phyloP scores from a whole-genome alignment of 64 coral and sea anemone species.

The Actinia equina region DNA sequence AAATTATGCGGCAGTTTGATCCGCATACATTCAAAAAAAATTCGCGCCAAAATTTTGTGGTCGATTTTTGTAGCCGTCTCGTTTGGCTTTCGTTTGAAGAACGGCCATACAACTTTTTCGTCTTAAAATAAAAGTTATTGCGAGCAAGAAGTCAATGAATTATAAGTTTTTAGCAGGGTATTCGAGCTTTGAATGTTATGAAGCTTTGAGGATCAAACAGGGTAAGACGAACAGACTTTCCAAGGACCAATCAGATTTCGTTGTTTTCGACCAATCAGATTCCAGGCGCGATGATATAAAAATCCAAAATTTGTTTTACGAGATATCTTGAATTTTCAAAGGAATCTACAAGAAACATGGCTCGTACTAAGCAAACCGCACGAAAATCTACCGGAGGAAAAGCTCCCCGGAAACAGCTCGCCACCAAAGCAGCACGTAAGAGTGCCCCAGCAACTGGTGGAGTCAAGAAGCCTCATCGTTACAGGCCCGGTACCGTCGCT shows the following conservation, averaged over 20 bases:
- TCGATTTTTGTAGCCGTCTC: not conserved
- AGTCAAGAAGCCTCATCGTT: slow-evolving; percentile 83
- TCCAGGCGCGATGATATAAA: not conserved
- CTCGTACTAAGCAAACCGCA: slow-evolving; percentile 67
- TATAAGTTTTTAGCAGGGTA: not conserved
- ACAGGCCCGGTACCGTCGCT: slow-evolving; percentile 90
- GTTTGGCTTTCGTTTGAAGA: not conserved
- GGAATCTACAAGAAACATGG: slow-evolving; percentile 31
- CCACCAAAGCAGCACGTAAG: slow-evolving; percentile 65
- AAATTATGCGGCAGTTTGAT: not conserved
- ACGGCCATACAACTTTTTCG: not conserved
- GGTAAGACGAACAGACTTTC: not conserved
- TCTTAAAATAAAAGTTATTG: not conserved
- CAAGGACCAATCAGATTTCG: not conserved
- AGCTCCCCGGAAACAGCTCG: slow-evolving; percentile 64
- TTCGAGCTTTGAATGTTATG: not conserved
- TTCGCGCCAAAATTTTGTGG: not conserved
- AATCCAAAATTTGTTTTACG: not conserved
- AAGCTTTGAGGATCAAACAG: not conserved
- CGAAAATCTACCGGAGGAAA: slow-evolving; percentile 72
- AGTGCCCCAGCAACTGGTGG: slow-evolving; percentile 71
- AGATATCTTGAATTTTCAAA: not conserved
- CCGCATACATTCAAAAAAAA: not conserved
- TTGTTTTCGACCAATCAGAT: not conserved
- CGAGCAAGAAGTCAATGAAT: not conserved